These are phyloP conservation scores for Teleiodes luculella DNA, from an alignment of 2,888 invertebrate species.

Conservation along the genomic window DNA sequence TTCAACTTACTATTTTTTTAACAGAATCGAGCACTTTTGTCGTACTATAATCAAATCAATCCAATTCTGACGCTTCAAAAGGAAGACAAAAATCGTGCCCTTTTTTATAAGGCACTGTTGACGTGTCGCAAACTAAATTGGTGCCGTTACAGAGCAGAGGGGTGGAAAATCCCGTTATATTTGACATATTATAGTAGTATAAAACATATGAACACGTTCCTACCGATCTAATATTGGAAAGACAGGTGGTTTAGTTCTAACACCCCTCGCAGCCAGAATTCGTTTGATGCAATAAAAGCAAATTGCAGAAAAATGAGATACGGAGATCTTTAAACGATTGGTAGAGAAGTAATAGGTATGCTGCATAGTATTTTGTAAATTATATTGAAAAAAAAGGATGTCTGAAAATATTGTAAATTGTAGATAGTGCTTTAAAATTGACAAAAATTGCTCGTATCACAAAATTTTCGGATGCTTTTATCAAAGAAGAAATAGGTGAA, in stretches of 20 bases:
- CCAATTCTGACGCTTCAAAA: constrained; percentile 40
- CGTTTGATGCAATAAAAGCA: constrained; percentile 11
- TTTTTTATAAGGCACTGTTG: constrained; percentile 54
- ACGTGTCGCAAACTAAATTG: constrained; percentile 69
- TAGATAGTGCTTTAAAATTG: too few relatives aligned
- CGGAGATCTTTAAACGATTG: too few relatives aligned
- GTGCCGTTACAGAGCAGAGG: constrained; percentile 49
- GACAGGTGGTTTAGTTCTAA: constrained; percentile 35
- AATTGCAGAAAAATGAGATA: constrained; percentile 6
- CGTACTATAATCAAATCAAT: constrained; percentile 40
- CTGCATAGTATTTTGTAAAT: too few relatives aligned
- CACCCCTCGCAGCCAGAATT: constrained; percentile 17
- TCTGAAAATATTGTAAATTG: too few relatives aligned
- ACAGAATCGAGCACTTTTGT: too few relatives aligned
- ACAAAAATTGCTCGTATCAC: too few relatives aligned
- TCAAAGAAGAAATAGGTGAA: too few relatives aligned
- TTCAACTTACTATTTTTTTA: too few relatives aligned
- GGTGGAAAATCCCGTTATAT: constrained; percentile 57
- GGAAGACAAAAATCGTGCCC: constrained; percentile 56
- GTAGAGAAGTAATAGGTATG: too few relatives aligned
- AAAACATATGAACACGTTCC: constrained; percentile 30
- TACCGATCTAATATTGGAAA: constrained; percentile 31
- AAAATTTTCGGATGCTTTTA: too few relatives aligned
- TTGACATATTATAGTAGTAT: constrained; percentile 49
- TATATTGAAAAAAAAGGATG: too few relatives aligned